These are phyloP conservation scores for Danio tinwini DNA, from an alignment of 2,797 vertebrate genomes.

Conservation along the genomic window DNA sequence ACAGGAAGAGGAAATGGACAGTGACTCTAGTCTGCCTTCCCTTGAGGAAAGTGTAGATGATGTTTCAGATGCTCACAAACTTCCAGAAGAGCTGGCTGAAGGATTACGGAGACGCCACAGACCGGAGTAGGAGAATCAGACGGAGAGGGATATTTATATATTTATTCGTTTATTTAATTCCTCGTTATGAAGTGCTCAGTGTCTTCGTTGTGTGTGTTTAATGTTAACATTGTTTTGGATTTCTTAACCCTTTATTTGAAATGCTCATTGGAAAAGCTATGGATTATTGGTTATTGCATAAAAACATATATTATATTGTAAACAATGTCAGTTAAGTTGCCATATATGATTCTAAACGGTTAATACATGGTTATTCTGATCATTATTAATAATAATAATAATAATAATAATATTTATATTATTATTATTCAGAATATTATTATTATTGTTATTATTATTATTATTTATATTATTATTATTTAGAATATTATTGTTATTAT, in stretches of 20 bases:
- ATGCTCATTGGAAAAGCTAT: no score
- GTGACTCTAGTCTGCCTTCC: conserved; percentile 64
- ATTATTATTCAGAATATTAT: neutral
- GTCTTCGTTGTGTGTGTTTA: neutral
- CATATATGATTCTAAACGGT: no score
- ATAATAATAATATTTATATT: no score
- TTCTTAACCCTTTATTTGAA: no score
- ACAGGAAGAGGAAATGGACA: conserved; percentile 55
- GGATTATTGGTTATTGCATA: no score
- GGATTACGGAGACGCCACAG: conserved; percentile 82
- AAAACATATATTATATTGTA: no score
- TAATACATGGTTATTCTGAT: no score
- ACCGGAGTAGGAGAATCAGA: conserved; percentile 70
- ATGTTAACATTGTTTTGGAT: neutral
- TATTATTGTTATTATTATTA: no score
- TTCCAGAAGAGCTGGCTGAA: conserved; percentile 56
- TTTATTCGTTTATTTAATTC: conserved; percentile 31
- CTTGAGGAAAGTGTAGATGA: conserved; percentile 70
- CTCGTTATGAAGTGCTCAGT: neutral
- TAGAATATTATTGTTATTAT: no score
- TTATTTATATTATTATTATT: no score
- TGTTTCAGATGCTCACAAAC: conserved; percentile 51
- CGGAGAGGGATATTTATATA: conserved; percentile 44
- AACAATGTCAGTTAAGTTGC: no score
- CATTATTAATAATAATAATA: no score